These are phyloP conservation scores for Trypoxylon attenuatum DNA, from an alignment of 2,888 invertebrate genomes.

Conservation along the genomic window DNA sequence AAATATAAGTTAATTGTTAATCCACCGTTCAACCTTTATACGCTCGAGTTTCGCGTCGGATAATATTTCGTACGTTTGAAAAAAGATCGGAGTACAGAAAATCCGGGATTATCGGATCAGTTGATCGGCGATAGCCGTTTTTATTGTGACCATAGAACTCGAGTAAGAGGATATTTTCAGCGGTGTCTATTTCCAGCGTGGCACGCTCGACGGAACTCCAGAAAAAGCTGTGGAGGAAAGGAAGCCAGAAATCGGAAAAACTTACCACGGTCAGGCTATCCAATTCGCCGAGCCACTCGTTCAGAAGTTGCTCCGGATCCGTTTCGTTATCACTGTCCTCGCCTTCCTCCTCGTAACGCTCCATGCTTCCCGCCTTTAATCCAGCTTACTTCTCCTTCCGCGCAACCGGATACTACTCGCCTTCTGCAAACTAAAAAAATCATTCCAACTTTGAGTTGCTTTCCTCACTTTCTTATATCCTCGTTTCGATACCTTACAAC, in stretches of 20 bases:
- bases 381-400: slow-evolving; percentile 50
- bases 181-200: neutral
- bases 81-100: too few species aligned
- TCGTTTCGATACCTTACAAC: too few species aligned
- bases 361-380: slow-evolving; percentile 59
- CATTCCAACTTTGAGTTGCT: too few species aligned
- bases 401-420: slow-evolving; percentile 11
- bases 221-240: neutral
- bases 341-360: slow-evolving; percentile 74
- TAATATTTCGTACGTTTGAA: too few species aligned
- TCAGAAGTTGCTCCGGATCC: slow-evolving; percentile 85
- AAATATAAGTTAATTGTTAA: too few species aligned
- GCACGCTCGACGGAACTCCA: neutral
- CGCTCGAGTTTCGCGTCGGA: too few species aligned
- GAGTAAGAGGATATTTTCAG: neutral
- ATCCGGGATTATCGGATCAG: too few species aligned
- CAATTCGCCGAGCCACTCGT: slow-evolving; percentile 87
- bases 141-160: too few species aligned
- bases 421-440: slow-evolving; percentile 25
- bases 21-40: too few species aligned
- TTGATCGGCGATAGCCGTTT: too few species aligned
- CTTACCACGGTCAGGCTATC: slow-evolving; percentile 85
- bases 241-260: slow-evolving; percentile 54
- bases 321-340: slow-evolving; percentile 81
- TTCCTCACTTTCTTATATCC: too few species aligned